Percentiles rank a stretch among this genome's conserved stretches.
Conservation (phyloP, 2,888 invertebrate species). For the Calliopum simillimum region DNA sequence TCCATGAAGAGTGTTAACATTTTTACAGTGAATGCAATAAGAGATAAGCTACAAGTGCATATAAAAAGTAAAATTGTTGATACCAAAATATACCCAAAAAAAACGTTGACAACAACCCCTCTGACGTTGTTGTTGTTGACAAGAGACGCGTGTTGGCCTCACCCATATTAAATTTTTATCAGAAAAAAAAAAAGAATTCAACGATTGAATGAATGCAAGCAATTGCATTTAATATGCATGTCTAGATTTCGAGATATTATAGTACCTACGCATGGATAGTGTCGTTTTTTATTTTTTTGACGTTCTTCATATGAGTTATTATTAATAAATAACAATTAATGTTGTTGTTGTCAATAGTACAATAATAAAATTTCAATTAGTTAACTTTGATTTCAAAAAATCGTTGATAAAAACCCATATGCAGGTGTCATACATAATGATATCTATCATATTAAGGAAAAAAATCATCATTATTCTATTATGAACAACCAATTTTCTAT, state of each 20-base stretch:
- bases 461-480: too few relatives aligned
- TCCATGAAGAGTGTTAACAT: neutral
- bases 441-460: too few relatives aligned
- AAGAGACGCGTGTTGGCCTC: slow-evolving; percentile 18
- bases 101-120: neutral
- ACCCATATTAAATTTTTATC: slow-evolving; percentile 14
- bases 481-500: too few relatives aligned
- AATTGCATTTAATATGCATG: slow-evolving; percentile 4
- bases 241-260: neutral
- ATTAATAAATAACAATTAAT: slow-evolving; percentile 59
- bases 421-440: slow-evolving; percentile 18
- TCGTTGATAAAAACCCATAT: slow-evolving; percentile 17
- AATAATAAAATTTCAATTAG: slow-evolving; percentile 62
- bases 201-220: neutral
- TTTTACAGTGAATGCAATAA: neutral
- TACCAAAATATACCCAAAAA: neutral
- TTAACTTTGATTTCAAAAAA: slow-evolving; percentile 47
- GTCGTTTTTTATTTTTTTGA: slow-evolving; percentile 2
- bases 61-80: too few relatives aligned
- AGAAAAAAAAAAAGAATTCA: neutral
- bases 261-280: neutral
- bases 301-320: slow-evolving; percentile 57
- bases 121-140: neutral
- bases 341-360: slow-evolving; percentile 38
- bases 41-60: neutral